phyloP scores from a whole-genome alignment of 2,113 vertebrate genomes.

The Puffinus mauretanicus region DNA sequence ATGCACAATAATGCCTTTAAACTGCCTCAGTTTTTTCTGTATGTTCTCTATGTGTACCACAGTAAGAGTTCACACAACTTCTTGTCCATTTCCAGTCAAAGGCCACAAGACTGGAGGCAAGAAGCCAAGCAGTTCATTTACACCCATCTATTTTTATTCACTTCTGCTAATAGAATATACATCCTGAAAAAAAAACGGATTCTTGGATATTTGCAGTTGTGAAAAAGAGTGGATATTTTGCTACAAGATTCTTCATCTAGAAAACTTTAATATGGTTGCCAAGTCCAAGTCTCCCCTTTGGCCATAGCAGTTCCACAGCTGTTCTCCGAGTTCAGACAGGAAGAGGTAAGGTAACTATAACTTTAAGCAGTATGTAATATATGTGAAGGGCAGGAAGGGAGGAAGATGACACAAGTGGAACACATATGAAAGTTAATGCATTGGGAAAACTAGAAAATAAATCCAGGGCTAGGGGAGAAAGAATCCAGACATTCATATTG shows the following conservation, averaged over 20 bases:
- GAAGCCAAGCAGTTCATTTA: neutral
- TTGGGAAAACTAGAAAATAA: neutral
- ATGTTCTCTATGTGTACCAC: fast-evolving
- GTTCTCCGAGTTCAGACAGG: neutral
- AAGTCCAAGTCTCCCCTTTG: neutral
- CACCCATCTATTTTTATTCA: neutral
- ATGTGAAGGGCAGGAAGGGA: fast-evolving
- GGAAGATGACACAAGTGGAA: neutral
- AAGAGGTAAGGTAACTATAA: neutral
- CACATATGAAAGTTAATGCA: neutral
- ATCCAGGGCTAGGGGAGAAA: neutral
- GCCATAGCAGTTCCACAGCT: neutral
- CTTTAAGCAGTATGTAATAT: neutral
- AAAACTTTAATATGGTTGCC: neutral
- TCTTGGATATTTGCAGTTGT: neutral
- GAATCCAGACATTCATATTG: neutral
- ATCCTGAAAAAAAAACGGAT: neutral
- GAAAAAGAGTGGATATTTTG: neutral
- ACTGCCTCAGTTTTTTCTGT: neutral
- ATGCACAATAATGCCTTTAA: neutral
- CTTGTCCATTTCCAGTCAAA: neutral
- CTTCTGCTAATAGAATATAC: neutral
- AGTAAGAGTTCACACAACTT: neutral
- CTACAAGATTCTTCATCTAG: neutral
- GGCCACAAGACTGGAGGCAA: neutral